These are phyloP conservation scores for Electrophaes corylata DNA, from an alignment of 2,888 invertebrate species.

Conservation along the genomic window DNA sequence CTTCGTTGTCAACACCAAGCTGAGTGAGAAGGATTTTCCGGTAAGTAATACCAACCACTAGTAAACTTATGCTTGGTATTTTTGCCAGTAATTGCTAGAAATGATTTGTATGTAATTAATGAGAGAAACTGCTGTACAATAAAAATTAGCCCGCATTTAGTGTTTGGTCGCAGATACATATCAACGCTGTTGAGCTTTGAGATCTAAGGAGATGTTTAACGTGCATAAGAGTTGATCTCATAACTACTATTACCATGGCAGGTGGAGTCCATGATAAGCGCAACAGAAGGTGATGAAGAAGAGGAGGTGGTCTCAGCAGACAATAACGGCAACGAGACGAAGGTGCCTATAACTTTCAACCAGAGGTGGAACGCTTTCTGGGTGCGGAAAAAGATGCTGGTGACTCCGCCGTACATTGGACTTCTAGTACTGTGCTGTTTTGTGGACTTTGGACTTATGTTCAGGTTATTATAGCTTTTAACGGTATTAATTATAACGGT, in stretches of 20 bases:
- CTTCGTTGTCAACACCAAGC: slow-evolving; percentile 80
- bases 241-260: slow-evolving; percentile 35
- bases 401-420: slow-evolving; percentile 81
- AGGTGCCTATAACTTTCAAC: slow-evolving; percentile 68
- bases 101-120: no score
- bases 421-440: slow-evolving; percentile 82
- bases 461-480: slow-evolving; percentile 69
- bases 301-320: slow-evolving; percentile 75
- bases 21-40: slow-evolving; percentile 79
- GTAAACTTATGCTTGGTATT: background rate
- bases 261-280: slow-evolving; percentile 79
- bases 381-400: slow-evolving; percentile 77
- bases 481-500: no score
- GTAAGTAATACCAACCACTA: slow-evolving; percentile 55
- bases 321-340: slow-evolving; percentile 76
- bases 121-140: no score
- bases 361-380: slow-evolving; percentile 77
- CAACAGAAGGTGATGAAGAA: slow-evolving; percentile 71
- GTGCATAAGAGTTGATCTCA: no score
- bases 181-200: no score
- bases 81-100: background rate
- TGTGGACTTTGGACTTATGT: slow-evolving; percentile 86
- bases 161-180: no score
- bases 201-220: no score
- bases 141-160: no score